A percentile compares a stretch with the other conserved stretches of the same genome.
These are phyloP conservation scores for Trichechus manatus DNA, from an alignment of 2,113 vertebrate genomes.

Conservation along the genomic window DNA sequence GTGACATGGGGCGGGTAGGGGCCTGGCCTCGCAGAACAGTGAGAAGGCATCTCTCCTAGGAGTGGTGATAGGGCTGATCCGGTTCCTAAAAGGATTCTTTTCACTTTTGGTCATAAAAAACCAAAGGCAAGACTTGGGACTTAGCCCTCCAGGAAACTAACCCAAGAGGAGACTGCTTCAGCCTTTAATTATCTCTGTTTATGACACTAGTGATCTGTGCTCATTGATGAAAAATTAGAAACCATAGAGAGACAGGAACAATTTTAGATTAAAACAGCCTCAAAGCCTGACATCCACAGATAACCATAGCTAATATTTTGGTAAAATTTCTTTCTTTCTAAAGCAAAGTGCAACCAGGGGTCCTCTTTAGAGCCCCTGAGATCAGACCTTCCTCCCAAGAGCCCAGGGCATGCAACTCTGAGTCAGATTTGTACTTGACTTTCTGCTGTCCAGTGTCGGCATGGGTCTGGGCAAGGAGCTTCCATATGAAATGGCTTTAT, in stretches of 20 bases:
- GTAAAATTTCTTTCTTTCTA: not conserved
- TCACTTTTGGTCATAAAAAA: not conserved
- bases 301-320: not conserved
- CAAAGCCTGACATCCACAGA: not conserved
- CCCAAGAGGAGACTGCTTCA: not conserved
- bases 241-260: not conserved
- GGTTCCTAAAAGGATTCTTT: not conserved
- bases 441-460: not conserved
- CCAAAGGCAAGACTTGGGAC: not conserved
- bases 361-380: not conserved
- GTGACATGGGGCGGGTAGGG: fast-evolving
- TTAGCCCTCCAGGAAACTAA: not conserved
- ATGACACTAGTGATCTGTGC: not conserved
- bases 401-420: not conserved
- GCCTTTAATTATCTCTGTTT: not conserved
- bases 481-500: not conserved
- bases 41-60: fast-evolving
- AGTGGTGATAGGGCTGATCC: not conserved
- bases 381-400: not conserved
- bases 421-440: not conserved
- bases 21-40: not conserved
- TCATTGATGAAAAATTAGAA: not conserved
- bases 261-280: not conserved
- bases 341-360: not conserved
- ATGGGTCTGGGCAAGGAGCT: not conserved